Percentiles rank a stretch among this genome's conserved stretches.
These are phyloP conservation scores for Melanitta fusca DNA, from an alignment of 2,797 vertebrate species.

Conservation along the genomic window DNA sequence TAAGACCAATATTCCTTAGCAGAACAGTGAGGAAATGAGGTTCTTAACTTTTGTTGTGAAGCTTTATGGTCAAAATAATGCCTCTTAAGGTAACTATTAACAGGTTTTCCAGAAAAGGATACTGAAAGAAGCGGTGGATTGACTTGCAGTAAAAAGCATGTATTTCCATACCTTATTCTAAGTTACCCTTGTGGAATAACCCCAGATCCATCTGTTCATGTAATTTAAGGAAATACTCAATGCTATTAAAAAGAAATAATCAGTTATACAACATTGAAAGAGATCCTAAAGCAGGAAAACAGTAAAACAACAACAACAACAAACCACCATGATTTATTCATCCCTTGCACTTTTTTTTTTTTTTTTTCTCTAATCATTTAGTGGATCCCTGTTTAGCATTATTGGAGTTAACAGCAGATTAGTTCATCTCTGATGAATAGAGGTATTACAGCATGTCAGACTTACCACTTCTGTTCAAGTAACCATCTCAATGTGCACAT, in stretches of 20 bases:
- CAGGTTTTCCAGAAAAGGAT: not conserved
- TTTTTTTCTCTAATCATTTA: not conserved
- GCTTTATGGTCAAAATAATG: not conserved
- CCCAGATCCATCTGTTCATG: not conserved
- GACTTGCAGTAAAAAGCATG: rapidly evolving
- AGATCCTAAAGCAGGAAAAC: not conserved
- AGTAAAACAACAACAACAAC: not conserved
- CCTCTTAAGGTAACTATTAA: not conserved
- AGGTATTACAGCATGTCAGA: not conserved
- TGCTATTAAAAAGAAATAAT: not conserved
- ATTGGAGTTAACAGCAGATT: not conserved
- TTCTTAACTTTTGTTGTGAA: not conserved
- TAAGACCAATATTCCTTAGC: not conserved
- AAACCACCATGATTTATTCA: no score
- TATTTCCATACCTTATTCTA: not conserved
- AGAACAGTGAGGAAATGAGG: not conserved
- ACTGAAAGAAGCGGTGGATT: not conserved
- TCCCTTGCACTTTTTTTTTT: not conserved
- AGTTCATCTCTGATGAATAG: not conserved
- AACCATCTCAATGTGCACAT: not conserved
- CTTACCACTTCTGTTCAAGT: not conserved
- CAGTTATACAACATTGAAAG: not conserved
- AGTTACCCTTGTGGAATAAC: not conserved
- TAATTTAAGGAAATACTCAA: not conserved
- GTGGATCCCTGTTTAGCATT: not conserved